phyloP scores from a whole-genome alignment of 2,888 invertebrate species.

The Ectemnius cavifrons region DNA sequence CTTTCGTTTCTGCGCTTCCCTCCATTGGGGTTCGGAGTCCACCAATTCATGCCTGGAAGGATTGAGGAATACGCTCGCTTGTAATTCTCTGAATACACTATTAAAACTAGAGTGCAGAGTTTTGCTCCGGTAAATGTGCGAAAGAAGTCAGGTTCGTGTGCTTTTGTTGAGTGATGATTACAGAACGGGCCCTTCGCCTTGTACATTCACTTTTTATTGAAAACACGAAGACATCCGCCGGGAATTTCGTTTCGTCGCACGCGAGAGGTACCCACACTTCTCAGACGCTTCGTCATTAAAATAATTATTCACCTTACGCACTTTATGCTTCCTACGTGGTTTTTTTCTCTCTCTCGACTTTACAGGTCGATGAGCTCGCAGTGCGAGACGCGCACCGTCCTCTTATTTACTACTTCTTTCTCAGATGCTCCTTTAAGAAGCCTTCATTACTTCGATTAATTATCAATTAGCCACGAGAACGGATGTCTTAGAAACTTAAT shows the following conservation, averaged over 20 bases:
- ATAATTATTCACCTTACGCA: slow-evolving; percentile 54
- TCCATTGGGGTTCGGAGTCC: slow-evolving; percentile 93
- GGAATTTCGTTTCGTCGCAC: slow-evolving; percentile 23
- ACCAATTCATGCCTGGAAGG: slow-evolving; percentile 83
- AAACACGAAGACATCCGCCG: slow-evolving; percentile 18
- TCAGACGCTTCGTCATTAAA: slow-evolving; percentile 54
- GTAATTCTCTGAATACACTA: background rate
- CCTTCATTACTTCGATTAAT: slow-evolving; percentile 46
- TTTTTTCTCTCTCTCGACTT: slow-evolving; percentile 27
- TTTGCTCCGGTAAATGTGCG: slow-evolving; percentile 4
- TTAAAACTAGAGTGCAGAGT: slow-evolving; percentile 10
- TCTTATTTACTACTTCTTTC: slow-evolving; percentile 31
- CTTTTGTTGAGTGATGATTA: slow-evolving; percentile 16
- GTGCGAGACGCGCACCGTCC: slow-evolving; percentile 28
- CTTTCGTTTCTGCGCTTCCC: slow-evolving; percentile 89
- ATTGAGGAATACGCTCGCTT: slow-evolving; percentile 7
- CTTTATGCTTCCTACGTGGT: slow-evolving; percentile 48
- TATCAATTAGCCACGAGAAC: slow-evolving; percentile 28
- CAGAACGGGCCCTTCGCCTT: background rate
- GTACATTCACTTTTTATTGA: slow-evolving; percentile 29
- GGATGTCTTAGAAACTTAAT: slow-evolving; percentile 17
- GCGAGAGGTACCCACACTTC: slow-evolving; percentile 23
- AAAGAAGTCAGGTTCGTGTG: slow-evolving; percentile 15
- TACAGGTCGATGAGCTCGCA: slow-evolving; percentile 46
- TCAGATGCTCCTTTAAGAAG: slow-evolving; percentile 20